Evolutionary conservation across 2,797 vertebrate genomes (phyloP), one percentile per base, ranked within the genome.

Genomic region (Myripristis jacobus): DNA sequence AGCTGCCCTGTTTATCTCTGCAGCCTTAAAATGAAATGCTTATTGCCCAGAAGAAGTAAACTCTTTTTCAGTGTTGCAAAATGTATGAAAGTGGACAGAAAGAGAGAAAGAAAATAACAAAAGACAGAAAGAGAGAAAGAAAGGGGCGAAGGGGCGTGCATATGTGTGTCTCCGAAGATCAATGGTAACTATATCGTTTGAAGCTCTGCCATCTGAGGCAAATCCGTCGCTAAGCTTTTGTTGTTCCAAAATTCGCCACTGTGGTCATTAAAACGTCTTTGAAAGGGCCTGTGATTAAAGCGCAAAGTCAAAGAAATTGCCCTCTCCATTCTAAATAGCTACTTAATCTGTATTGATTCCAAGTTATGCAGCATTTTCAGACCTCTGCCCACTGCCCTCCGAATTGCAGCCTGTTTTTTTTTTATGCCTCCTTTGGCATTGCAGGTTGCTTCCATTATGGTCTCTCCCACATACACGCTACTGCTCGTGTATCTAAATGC

Each of bases 271-370:
- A 77, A 90, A 79, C 29, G 54, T 80, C 76, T 21, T n/a, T 64
- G 56, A 60, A 58, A 70, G 79, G 79, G 73, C 80, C 27, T 80
- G 65, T 84, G 79, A 87, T 88, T 89, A 78, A 87, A 86, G 73
- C 68, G 79, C 70, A 86, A 85, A 89, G 83, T 90, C 83, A 87
- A 80, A 84, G 80, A 79, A 84, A 91, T 73, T 78, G 75, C 79
- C 82, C 77, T 84, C 77, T 77, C 70, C 73, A 57, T 81, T 80
- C 68, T 80, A 87, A 89, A 92, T 75, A 82, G 88, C 84, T 67
- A 76, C 84, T 87, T 91, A 86, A 93, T 91, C 83, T 82, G 61
- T 90, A 93, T 93, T 81, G 92, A 92, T 91, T 90, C 58, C 22
- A 70, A 79, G 74, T 85, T 91, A 81, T 57, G 75, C 74, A 79